Evolutionary conservation across 2,797 vertebrate species (phyloP).

Genomic region (Anniella stebbinsi): DNA sequence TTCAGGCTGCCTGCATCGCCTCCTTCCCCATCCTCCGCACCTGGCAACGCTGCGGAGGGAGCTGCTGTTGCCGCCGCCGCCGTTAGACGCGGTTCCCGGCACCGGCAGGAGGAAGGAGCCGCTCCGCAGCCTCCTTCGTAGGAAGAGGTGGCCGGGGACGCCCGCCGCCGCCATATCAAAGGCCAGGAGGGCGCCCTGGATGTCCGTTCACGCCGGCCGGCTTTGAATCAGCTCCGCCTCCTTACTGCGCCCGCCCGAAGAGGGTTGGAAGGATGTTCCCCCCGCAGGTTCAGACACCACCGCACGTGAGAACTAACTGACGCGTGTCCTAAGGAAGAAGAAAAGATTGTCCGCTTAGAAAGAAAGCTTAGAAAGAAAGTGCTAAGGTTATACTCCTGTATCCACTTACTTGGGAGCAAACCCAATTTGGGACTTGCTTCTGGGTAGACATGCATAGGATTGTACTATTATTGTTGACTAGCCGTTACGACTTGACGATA

Average conservation of each 20-base stretch:
- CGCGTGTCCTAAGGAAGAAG: too few relatives aligned
- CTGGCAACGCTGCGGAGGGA: slow-evolving; percentile 48
- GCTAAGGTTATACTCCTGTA: neutral
- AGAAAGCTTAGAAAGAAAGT: too few relatives aligned
- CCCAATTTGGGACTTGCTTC: too few relatives aligned
- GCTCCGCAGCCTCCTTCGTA: slow-evolving; percentile 32
- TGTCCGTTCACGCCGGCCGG: neutral
- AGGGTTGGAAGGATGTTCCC: neutral
- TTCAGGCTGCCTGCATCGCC: neutral
- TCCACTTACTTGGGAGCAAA: neutral
- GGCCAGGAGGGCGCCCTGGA: neutral
- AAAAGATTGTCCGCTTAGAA: too few relatives aligned
- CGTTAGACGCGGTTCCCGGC: neutral
- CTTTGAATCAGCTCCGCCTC: neutral
- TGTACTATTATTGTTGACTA: too few relatives aligned
- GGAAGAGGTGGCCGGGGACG: neutral
- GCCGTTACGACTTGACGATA: too few relatives aligned
- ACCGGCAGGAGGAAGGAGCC: neutral
- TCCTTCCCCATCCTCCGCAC: neutral
- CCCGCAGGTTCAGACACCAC: neutral
- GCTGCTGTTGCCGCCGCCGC: slow-evolving; percentile 30
- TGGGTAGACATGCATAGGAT: too few relatives aligned
- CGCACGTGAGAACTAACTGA: too few relatives aligned
- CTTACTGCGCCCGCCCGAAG: neutral
- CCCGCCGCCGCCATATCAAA: slow-evolving; percentile 11